Percentiles rank a stretch among this genome's conserved stretches.
Evolutionary conservation across 2,797 vertebrate genomes (phyloP).

Genomic region (Lithobates pipiens): DNA sequence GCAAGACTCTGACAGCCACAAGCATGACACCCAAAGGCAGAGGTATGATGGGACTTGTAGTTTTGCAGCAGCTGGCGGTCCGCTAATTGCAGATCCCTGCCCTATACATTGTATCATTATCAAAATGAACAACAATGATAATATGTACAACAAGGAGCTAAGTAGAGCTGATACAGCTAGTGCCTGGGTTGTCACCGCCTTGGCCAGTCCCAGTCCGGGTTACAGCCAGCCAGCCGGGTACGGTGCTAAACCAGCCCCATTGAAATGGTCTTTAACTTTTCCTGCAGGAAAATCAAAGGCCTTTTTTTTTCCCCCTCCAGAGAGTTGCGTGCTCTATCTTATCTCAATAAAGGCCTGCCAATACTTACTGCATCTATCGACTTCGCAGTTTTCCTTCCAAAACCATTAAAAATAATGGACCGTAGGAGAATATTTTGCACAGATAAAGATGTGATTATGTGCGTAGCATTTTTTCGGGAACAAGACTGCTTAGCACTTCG

Average conservation of each 20-base stretch:
- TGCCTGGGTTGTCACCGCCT: not conserved
- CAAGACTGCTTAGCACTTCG: not conserved
- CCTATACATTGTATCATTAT: too few relatives aligned
- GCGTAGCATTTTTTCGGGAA: not conserved
- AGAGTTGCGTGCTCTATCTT: not conserved
- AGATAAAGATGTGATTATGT: not conserved
- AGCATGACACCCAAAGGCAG: too few relatives aligned
- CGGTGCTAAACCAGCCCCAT: too few relatives aligned
- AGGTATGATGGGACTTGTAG: too few relatives aligned
- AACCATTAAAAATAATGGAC: slow-evolving; percentile 13
- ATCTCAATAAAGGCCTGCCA: not conserved
- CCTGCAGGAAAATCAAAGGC: not conserved
- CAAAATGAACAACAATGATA: too few relatives aligned
- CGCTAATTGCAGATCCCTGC: too few relatives aligned
- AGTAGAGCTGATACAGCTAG: not conserved
- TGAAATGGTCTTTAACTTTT: not conserved
- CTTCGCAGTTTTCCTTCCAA: slow-evolving; percentile 1
- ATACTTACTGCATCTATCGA: not conserved
- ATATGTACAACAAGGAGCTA: too few relatives aligned
- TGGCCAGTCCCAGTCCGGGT: not conserved
- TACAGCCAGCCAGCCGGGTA: too few relatives aligned
- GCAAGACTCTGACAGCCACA: too few relatives aligned
- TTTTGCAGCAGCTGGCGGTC: too few relatives aligned
- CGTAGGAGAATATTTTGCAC: not conserved
- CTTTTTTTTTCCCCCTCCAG: not conserved